These are phyloP conservation scores for Oreochromis spilurus DNA, from an alignment of 2,113 vertebrate genomes.

Conservation along the genomic window DNA sequence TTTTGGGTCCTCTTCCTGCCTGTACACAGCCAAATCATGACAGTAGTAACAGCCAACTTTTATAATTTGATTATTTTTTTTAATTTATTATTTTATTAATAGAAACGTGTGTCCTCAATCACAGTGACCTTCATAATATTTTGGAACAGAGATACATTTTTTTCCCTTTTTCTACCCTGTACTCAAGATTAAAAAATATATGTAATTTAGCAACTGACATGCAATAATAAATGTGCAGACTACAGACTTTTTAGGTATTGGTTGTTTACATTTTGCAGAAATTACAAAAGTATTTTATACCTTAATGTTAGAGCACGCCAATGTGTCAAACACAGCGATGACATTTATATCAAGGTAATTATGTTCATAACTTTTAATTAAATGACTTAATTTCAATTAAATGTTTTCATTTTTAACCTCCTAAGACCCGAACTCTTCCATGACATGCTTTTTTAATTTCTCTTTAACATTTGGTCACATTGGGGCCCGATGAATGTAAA, in stretches of 20 bases:
- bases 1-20: neutral
- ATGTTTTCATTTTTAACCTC: no score
- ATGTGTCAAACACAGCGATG: fast-evolving
- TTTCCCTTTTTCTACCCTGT: no score
- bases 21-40: neutral
- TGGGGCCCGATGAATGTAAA: no score
- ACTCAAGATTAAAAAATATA: fast-evolving
- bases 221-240: neutral
- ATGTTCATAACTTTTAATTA: neutral
- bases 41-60: fast-evolving
- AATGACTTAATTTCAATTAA: no score
- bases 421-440: no score
- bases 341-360: fast-evolving
- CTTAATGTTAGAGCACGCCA: fast-evolving
- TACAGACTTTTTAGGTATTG: neutral
- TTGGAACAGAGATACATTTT: no score
- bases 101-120: no score
- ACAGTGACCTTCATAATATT: no score
- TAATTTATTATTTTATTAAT: no score
- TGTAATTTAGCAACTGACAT: fast-evolving
- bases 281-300: neutral
- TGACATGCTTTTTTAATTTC: no score
- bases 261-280: neutral
- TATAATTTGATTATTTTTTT: neutral
- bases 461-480: no score